Evolutionary conservation across 2,888 invertebrate genomes (phyloP), one percentile per base, ranked within the genome.

Genomic region (Drosophila nigricruria): DNA sequence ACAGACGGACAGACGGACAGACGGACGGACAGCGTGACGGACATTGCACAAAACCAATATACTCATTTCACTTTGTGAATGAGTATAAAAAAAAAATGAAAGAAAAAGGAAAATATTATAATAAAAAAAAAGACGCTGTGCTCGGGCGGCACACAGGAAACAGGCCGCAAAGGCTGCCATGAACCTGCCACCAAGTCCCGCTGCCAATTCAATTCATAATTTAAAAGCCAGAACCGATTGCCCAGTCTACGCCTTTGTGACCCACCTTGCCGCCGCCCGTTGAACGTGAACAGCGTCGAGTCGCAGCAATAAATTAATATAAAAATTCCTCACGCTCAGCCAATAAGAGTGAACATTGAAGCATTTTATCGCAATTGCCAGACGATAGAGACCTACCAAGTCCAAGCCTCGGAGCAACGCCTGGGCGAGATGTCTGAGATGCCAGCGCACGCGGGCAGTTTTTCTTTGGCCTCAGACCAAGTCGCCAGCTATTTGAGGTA

Each of bases 321-420:
- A 88, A 88, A 88, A 91, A 91, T 91, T 91, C 90, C 84, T 91
- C 90, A 90, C 90, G 91, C 90, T 90, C 87, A 90, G 90, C 85
- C 91, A 91, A 91, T 87, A 88, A 87, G 82, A 79, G 77, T 60
- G 82, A 84, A 84, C 82, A 87, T 74, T 86, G 81, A 87, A 86
- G 84, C 79, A 84, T 86, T 87, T 88, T 85, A 88, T 86, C 86
- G 83, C 78, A 61, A 59, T 66, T 61, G 63, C 77, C 81, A 82
- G 82, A 73, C 82, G 79, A 73, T 65, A 78, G 64, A 65, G 66
- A 53, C 66, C 62, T 47, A 45, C 38, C 12, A 43, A 43, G 60
- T 49, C 2, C 20, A 34, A 16, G 34, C 20, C 45, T n/a, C 16
- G 6, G 36, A 18, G 36, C 42, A 14, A 27, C 32, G 32, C 43